phyloP scores from a whole-genome alignment of 2,888 invertebrate genomes.

The Choreutis nemorana region DNA sequence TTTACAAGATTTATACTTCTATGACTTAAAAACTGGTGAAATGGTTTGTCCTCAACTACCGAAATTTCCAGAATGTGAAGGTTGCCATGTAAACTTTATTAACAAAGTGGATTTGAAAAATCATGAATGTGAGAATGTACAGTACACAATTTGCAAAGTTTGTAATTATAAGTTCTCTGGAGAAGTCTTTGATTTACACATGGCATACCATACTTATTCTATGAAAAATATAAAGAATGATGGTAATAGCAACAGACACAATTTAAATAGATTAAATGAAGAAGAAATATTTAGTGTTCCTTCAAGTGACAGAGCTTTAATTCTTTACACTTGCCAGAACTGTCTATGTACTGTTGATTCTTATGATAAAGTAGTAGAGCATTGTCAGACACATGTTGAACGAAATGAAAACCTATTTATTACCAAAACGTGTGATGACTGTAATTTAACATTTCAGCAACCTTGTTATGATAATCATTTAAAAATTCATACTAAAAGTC shows the following conservation, averaged over 20 bases:
- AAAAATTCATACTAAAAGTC: constrained; percentile 12
- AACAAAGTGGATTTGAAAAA: constrained; percentile 18
- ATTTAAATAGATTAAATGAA: no score
- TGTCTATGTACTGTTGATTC: constrained; percentile 26
- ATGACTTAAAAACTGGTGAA: constrained; percentile 23
- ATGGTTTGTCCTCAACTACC: constrained; percentile 33
- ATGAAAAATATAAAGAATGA: constrained; percentile 7
- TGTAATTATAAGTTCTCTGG: constrained; percentile 31
- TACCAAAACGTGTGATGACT: constrained; percentile 18
- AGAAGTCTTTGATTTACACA: constrained; percentile 31
- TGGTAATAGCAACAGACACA: no score
- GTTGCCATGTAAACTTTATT: constrained; percentile 31
- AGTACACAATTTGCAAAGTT: constrained; percentile 24
- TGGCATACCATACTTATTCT: constrained; percentile 33
- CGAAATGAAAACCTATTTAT: constrained; percentile 10
- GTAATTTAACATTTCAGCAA: constrained; percentile 22
- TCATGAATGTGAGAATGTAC: constrained; percentile 24
- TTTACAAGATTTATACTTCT: constrained; percentile 33
- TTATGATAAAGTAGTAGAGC: constrained; percentile 37
- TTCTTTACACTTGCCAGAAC: constrained; percentile 27
- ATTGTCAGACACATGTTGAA: constrained; percentile 36
- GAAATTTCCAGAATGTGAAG: constrained; percentile 29
- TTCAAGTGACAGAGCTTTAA: no score
- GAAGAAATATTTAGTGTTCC: no score
- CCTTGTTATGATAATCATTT: constrained; percentile 18